Evolutionary conservation across 2,888 invertebrate genomes (phyloP).

Genomic region (Tetranychus piercei): DNA sequence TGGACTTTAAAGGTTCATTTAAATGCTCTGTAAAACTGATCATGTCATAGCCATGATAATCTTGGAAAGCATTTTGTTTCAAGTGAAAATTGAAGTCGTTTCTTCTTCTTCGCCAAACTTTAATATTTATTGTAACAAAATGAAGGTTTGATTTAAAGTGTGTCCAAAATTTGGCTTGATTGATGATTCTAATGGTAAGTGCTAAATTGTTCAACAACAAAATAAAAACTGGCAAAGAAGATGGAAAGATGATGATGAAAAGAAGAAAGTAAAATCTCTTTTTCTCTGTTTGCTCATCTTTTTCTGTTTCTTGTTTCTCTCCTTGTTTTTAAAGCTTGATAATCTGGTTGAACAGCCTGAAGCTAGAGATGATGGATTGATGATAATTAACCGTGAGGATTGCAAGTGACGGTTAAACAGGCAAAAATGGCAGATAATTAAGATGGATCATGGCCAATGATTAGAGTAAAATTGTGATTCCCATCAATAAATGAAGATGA

Average conservation of each 20-base stretch:
- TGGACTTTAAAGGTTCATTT: background rate
- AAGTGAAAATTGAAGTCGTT: too few relatives aligned
- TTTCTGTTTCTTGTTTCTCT: background rate
- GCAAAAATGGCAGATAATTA: constrained; percentile 1
- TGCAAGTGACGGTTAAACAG: background rate
- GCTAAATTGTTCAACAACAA: background rate
- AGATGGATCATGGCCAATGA: background rate
- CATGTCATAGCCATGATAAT: background rate
- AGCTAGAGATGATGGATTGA: background rate
- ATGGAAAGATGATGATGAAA: background rate
- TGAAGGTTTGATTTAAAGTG: background rate
- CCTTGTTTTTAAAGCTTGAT: background rate
- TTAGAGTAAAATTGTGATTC: background rate
- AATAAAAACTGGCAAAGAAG: background rate
- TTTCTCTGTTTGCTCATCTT: background rate
- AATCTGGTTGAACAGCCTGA: background rate
- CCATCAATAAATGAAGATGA: background rate
- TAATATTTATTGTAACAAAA: background rate
- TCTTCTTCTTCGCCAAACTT: background rate
- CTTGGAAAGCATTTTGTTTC: background rate
- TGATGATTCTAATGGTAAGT: background rate
- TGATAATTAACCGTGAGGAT: background rate
- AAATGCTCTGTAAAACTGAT: background rate
- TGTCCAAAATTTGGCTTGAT: background rate
- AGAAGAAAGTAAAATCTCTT: background rate